A percentile compares a stretch with the other conserved stretches of the same genome.
These are phyloP conservation scores for Coturnix japonica DNA, from an alignment of 2,113 vertebrate species.

Conservation along the genomic window DNA sequence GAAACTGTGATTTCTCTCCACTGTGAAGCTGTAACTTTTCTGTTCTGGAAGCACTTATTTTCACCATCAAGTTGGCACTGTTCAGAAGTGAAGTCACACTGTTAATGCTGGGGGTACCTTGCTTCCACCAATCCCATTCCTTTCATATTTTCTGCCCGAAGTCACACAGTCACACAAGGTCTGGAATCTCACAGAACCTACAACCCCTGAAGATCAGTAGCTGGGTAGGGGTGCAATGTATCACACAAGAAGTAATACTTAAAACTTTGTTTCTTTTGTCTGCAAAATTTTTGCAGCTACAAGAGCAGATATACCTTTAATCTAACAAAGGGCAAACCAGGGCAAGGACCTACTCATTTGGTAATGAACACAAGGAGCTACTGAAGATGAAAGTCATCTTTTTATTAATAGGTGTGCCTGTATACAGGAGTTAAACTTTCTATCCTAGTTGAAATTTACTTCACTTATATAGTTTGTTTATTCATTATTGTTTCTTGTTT, in stretches of 20 bases:
- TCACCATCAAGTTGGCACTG: conserved; percentile 38
- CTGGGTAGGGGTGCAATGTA: background rate
- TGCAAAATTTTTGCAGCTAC: background rate
- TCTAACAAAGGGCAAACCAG: background rate
- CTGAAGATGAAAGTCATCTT: background rate
- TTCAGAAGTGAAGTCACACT: background rate
- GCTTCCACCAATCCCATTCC: background rate
- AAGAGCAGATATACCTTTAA: background rate
- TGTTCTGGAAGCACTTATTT: conserved; percentile 43
- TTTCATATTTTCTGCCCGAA: background rate
- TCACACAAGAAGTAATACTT: background rate
- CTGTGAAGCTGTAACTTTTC: background rate
- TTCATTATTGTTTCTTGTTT: background rate
- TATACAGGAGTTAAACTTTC: background rate
- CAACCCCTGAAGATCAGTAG: background rate
- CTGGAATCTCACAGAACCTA: conserved; percentile 1
- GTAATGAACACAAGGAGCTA: background rate
- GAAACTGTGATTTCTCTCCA: background rate
- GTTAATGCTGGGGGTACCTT: conserved; percentile 18
- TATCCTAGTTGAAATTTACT: background rate
- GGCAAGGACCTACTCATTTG: background rate
- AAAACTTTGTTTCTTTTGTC: background rate
- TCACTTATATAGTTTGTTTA: background rate
- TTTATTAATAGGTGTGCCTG: background rate
- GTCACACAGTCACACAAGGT: background rate